Evolutionary conservation across 1,140 invertebrate genomes (phyloP), one percentile per base, ranked within the genome.

Genomic region (Steinernema khuongi): DNA sequence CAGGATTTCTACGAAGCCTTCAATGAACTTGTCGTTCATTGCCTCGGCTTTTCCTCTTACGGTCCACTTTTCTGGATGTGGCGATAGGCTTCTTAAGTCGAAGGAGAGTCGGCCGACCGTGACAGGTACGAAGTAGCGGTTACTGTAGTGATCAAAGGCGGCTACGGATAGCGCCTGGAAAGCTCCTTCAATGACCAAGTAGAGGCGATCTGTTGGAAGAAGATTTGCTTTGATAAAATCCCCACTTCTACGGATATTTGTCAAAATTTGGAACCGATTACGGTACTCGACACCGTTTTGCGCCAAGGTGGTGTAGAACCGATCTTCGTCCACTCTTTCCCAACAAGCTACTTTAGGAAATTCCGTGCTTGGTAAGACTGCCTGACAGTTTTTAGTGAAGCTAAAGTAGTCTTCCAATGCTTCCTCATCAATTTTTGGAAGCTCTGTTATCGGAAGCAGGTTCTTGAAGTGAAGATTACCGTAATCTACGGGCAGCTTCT

Each of bases 391-490:
- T 60, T 11, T 7, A 2, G 50, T 22, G 26, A 7, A 41, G 36
- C 14, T n/a, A 60, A 60, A 17, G 22, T 17, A 60, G 11, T 26
- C 50, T 17, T 60, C 50, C 14, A 60, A 22, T 60, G 14, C 50
- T n/a, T 60, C 19, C 19, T 60, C 2, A 60, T 60, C 50, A 7
- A 60, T 7, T 60, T 26, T 60, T 22, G 14, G 4, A 14, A 60
- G 19, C 26, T 60, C 50, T 22, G 50, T 60, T 7, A 60, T 60
- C 4, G 50, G 50, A 11, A 60, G 50, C 4, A 11, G 50, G 22
- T 60, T 60, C 50, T 60, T 60, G 50, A 60, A 60, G 50, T 60
- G 11, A 60, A 60, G 11, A 26, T 22, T 60, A 60, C 50, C 50
- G 50, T 60, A 60, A 60, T 60, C 50, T 22, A 60, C 4, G 4